Evolutionary conservation across 2,113 vertebrate species (phyloP).

Genomic region (Zosterops lateralis): DNA sequence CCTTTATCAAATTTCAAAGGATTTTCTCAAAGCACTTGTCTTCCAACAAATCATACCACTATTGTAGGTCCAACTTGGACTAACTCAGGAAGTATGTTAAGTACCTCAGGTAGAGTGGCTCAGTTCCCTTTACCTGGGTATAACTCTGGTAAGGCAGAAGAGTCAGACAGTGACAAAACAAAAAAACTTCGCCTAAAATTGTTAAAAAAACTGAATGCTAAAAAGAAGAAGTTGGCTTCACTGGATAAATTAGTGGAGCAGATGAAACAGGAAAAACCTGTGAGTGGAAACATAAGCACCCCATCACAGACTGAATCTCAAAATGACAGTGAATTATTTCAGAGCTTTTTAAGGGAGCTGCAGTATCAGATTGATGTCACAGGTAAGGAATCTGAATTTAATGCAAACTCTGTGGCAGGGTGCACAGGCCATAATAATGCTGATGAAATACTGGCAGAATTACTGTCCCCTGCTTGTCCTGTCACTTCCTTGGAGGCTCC

Average conservation of each 20-base stretch:
- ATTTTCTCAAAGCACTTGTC: neutral
- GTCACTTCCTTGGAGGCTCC: conserved; percentile 76
- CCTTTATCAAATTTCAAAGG: neutral
- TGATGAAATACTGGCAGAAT: conserved; percentile 80
- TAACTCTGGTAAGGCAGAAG: neutral
- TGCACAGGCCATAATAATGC: conserved; percentile 63
- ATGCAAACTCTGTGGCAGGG: conserved; percentile 56
- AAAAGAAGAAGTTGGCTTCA: conserved; percentile 88
- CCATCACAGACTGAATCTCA: neutral
- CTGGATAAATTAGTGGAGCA: conserved; percentile 72
- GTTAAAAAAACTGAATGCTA: conserved; percentile 88
- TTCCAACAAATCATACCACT: neutral
- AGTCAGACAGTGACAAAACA: conserved; percentile 61
- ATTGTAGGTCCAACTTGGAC: neutral
- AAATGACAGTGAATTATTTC: conserved; percentile 59
- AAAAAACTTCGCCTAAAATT: conserved; percentile 85
- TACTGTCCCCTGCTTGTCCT: conserved; percentile 80
- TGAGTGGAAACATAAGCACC: neutral
- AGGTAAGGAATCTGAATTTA: conserved; percentile 55
- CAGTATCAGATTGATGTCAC: conserved; percentile 73
- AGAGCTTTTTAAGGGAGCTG: conserved; percentile 71
- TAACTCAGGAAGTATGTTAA: neutral
- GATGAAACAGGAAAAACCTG: neutral
- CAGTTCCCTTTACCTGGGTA: neutral
- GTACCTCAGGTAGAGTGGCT: neutral